Base-by-base conservation (phyloP, 2,113 vertebrate species). In the Thunnus maccoyii region DNA sequence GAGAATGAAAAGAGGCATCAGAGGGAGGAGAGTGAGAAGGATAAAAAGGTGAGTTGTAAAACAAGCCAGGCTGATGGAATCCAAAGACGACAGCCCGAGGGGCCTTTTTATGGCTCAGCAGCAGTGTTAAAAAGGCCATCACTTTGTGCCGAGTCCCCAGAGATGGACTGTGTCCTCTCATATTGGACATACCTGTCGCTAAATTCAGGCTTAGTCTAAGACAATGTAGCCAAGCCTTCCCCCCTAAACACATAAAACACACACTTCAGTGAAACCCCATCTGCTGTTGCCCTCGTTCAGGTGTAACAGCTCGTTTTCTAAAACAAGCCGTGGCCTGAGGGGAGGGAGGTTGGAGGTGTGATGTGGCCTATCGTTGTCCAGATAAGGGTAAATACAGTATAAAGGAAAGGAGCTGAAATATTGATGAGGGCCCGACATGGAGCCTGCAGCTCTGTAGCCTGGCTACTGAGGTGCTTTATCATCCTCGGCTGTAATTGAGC, bases 351-450 rank as follows among this genome's bases (percentile, higher is more conserved):
- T 64, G 52, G 55, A 72, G 76, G 58, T 85, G 77, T 79, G 74
- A 82, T 76, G 73, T 80, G 74, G 61, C 68, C 74, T 20, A 64
- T 85, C 56, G 71, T 69, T 44, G 73, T 89, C 73, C 79, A 74
- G 69, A 91, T 75, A 83, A 72, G 82, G 14, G 83, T 85, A 89
- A 90, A 86, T 88, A 83, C 77, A 90, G 80, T 86, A 82, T 76
- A 88, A 89, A 88, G 60, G 77, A 80, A 84, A 47, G 50, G 41
- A 55, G 70, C 65, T 92, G 88, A 91, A 94, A 91, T 90, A 92
- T 93, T 92, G 86, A 93, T 91, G 85, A 91, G 86, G 79, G 78
- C 78, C 75, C 22, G 3, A 81, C 82, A 81, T 22, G 67, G 83
- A 61, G 76, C 91, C 84, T 65, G 50, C 50, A 83, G 86, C 75